A percentile compares a stretch with the other conserved stretches of the same genome.
These are phyloP conservation scores for Poecilia gillii DNA, from an alignment of 2,797 vertebrate genomes.

Conservation along the genomic window DNA sequence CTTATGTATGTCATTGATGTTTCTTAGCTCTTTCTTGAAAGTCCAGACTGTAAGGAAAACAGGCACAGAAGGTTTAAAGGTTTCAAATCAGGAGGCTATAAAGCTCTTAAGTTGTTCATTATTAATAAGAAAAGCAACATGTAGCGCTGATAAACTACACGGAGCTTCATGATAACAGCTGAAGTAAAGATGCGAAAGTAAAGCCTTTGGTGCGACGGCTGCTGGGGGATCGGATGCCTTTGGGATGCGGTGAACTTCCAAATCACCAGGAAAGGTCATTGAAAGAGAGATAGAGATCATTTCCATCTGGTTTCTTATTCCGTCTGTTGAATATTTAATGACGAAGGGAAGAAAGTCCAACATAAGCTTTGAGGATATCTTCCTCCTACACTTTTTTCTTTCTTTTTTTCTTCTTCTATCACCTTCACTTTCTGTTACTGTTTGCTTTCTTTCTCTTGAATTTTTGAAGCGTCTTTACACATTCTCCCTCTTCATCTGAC, in stretches of 20 bases:
- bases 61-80: neutral
- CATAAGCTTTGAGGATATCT: slow-evolving; percentile 33
- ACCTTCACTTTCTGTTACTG: neutral
- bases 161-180: neutral
- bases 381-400: neutral
- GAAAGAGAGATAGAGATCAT: slow-evolving; percentile 36
- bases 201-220: neutral
- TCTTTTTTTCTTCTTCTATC: neutral
- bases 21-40: neutral
- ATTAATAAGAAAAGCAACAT: neutral
- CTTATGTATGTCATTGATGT: neutral
- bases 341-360: slow-evolving; percentile 34
- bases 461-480: neutral
- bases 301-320: slow-evolving; percentile 63
- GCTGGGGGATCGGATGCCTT: slow-evolving; percentile 20
- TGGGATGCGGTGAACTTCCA: slow-evolving; percentile 40
- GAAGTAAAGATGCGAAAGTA: neutral
- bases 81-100: neutral
- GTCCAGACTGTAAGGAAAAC: slow-evolving; percentile 7
- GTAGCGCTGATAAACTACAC: neutral
- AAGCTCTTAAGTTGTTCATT: neutral
- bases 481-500: neutral
- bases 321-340: slow-evolving; percentile 70
- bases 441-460: neutral
- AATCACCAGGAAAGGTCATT: slow-evolving; percentile 59